phyloP scores from a whole-genome alignment of 2,113 vertebrate genomes.

The Rhinogobius similis region DNA sequence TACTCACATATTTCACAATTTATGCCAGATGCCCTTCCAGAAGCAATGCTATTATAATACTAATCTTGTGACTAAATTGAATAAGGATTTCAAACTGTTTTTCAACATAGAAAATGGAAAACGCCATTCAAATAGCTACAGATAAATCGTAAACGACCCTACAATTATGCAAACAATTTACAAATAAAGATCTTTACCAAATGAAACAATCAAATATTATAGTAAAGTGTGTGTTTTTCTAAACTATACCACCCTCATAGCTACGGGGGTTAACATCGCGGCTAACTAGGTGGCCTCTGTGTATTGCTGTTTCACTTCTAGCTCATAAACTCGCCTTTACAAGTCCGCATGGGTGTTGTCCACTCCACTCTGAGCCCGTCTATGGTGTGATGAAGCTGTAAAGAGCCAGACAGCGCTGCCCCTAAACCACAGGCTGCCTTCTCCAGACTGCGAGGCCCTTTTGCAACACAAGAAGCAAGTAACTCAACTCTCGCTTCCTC shows the following conservation, averaged over 20 bases:
- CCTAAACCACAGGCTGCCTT: conserved; percentile 51
- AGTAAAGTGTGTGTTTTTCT: neutral
- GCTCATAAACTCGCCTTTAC: conserved; percentile 5
- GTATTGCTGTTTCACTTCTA: neutral
- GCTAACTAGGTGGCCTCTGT: neutral
- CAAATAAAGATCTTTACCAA: neutral
- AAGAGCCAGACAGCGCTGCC: conserved; percentile 37
- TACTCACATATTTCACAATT: too few relatives aligned
- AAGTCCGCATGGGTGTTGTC: conserved; percentile 6
- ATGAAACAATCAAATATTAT: neutral
- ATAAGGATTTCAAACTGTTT: too few relatives aligned
- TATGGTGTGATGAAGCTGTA: conserved; percentile 40
- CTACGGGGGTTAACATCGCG: neutral
- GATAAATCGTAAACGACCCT: neutral
- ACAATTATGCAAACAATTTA: too few relatives aligned
- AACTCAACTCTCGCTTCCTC: conserved; percentile 44
- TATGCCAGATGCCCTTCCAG: too few relatives aligned
- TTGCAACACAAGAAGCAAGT: conserved; percentile 55
- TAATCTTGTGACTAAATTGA: too few relatives aligned
- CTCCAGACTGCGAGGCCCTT: conserved; percentile 35
- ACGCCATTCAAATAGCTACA: neutral
- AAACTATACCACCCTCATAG: neutral
- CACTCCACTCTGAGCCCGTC: neutral
- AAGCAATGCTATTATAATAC: too few relatives aligned
- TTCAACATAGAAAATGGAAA: neutral